Evolutionary conservation across 2,113 vertebrate genomes (phyloP).

Genomic region (Progne subis): DNA sequence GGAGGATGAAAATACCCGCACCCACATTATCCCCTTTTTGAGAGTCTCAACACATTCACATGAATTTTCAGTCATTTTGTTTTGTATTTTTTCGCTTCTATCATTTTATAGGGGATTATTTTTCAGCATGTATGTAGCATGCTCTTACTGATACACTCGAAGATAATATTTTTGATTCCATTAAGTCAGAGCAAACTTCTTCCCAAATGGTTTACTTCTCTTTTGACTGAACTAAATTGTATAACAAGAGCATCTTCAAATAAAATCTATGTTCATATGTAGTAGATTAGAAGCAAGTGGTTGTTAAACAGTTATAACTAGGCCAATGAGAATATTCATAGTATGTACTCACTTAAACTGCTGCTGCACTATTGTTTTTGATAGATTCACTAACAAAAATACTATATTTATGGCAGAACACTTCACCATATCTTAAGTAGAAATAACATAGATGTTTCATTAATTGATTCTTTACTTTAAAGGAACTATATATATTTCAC

Average conservation of each 20-base stretch:
- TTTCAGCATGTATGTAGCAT: not conserved
- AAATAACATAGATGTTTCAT: not conserved
- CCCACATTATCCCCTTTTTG: not conserved
- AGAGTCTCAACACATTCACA: not conserved
- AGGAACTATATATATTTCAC: not conserved
- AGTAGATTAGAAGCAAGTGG: not conserved
- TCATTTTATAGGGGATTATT: not conserved
- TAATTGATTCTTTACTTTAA: not conserved
- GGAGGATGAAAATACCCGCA: slow-evolving; percentile 4
- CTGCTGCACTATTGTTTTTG: not conserved
- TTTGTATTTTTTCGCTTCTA: not conserved
- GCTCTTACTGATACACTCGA: not conserved
- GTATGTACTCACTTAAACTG: not conserved
- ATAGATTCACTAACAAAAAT: not conserved
- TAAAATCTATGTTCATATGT: not conserved
- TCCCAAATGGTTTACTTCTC: not conserved
- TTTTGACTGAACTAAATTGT: not conserved
- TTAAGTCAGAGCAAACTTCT: not conserved
- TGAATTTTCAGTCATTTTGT: not conserved
- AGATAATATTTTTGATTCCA: not conserved
- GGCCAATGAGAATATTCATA: not conserved
- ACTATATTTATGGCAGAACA: not conserved
- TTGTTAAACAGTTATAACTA: not conserved
- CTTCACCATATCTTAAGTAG: not conserved
- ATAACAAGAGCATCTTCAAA: not conserved